Conservation (phyloP, 2,113 vertebrate species). For the Rhizomys pruinosus region DNA sequence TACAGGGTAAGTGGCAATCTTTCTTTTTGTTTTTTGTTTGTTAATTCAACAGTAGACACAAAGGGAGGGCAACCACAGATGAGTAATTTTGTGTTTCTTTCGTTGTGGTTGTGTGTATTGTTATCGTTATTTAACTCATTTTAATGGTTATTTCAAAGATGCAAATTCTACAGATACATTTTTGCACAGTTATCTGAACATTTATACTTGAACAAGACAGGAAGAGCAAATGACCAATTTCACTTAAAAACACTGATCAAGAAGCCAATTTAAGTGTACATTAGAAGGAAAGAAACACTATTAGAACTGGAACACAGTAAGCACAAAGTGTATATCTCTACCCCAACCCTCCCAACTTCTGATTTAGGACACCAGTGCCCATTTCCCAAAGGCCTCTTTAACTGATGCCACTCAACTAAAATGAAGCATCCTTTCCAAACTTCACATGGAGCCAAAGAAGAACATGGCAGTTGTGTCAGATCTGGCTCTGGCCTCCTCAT, state of each 20-base stretch:
- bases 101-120: constrained; percentile 13
- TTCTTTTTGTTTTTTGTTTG: constrained; percentile 8
- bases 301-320: constrained; percentile 60
- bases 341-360: neutral
- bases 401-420: constrained; percentile 12
- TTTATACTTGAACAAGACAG: constrained; percentile 59
- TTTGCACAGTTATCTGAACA: constrained; percentile 53
- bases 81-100: constrained; percentile 33
- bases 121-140: constrained; percentile 48
- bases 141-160: constrained; percentile 62
- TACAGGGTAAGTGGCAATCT: constrained; percentile 54
- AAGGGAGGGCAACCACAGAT: constrained; percentile 27
- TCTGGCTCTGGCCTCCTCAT: constrained; percentile 67
- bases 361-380: neutral
- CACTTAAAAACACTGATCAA: constrained; percentile 46
- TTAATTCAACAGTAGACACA: constrained; percentile 32
- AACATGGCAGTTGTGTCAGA: constrained; percentile 59
- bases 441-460: constrained; percentile 67
- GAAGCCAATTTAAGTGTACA: constrained; percentile 43
- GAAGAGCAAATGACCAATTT: constrained; percentile 49
- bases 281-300: constrained; percentile 44
- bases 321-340: constrained; percentile 25
- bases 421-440: neutral
- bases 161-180: constrained; percentile 49
- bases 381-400: constrained; percentile 42